phyloP scores from a whole-genome alignment of 1,140 invertebrate genomes.

The Phthorimaea operculella region DNA sequence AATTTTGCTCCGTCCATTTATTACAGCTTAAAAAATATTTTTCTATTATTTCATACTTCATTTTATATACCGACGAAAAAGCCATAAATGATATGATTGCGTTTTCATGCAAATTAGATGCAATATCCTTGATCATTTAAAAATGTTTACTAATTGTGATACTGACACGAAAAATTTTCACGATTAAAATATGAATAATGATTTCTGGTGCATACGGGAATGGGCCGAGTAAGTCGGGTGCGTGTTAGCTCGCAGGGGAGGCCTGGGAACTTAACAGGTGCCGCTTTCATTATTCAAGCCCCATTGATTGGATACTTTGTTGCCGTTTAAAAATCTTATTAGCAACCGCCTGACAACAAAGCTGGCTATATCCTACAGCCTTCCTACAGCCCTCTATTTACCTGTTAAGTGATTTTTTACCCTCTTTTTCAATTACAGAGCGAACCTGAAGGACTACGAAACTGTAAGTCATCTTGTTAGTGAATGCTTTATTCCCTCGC shows the following conservation, averaged over 20 bases:
- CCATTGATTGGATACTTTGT: conserved; percentile 68
- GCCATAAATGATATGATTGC: too few species aligned
- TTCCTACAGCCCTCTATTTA: conserved; percentile 52
- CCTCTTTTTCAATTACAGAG: conserved; percentile 57
- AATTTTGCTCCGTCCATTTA: too few species aligned
- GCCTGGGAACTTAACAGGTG: conserved; percentile 60
- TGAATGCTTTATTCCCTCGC: conserved; percentile 38
- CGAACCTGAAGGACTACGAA: conserved; percentile 35
- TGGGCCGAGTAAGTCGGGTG: conserved; percentile 33
- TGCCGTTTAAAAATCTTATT: conserved; percentile 68
- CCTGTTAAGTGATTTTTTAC: conserved; percentile 60
- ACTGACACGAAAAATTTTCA: too few species aligned
- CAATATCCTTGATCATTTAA: too few species aligned
- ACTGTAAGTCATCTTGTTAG: conserved; percentile 65
- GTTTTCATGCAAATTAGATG: too few species aligned
- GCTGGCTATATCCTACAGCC: conserved; percentile 35
- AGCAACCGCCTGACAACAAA: conserved; percentile 61
- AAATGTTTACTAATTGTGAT: too few species aligned
- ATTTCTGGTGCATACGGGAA: conserved; percentile 8
- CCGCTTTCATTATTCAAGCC: conserved; percentile 65
- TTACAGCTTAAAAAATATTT: too few species aligned
- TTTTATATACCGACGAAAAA: too few species aligned
- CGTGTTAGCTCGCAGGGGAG: conserved; percentile 52
- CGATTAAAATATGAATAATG: too few species aligned
- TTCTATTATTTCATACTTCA: too few species aligned